Percentiles rank a stretch among this genome's conserved stretches.
These are phyloP conservation scores for Macroglossus sobrinus DNA, from an alignment of 2,113 vertebrate species.

Conservation along the genomic window DNA sequence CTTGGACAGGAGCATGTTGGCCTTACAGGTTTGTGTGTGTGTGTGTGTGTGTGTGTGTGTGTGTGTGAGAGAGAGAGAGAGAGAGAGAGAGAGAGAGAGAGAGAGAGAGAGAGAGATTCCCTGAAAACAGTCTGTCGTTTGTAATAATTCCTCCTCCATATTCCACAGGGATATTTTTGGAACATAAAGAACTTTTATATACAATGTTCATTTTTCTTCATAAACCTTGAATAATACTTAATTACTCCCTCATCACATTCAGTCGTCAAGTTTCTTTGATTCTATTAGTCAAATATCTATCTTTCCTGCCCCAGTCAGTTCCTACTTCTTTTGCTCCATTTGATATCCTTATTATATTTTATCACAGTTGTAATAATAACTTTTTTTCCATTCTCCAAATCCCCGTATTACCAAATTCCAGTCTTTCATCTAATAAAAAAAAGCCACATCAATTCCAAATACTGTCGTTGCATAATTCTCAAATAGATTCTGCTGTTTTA, in stretches of 20 bases:
- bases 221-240: not conserved
- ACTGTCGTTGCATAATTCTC: not conserved
- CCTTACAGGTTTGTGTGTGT: not conserved
- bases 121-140: not conserved
- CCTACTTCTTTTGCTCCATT: not conserved
- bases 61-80: not conserved
- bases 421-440: not conserved
- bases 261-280: not conserved
- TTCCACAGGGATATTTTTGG: not conserved
- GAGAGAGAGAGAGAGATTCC: not conserved
- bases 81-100: no score
- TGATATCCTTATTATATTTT: not conserved
- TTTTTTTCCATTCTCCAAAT: not conserved
- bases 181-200: not conserved
- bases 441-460: not conserved
- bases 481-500: not conserved
- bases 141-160: not conserved
- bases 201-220: conserved; percentile 15
- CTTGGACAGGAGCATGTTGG: not conserved
- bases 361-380: not conserved
- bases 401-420: not conserved
- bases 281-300: not conserved
- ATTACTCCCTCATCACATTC: not conserved
- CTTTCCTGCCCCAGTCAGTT: not conserved
- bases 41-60: not conserved